Evolutionary conservation across 2,888 invertebrate genomes (phyloP).

Genomic region (Malacosoma neustria): DNA sequence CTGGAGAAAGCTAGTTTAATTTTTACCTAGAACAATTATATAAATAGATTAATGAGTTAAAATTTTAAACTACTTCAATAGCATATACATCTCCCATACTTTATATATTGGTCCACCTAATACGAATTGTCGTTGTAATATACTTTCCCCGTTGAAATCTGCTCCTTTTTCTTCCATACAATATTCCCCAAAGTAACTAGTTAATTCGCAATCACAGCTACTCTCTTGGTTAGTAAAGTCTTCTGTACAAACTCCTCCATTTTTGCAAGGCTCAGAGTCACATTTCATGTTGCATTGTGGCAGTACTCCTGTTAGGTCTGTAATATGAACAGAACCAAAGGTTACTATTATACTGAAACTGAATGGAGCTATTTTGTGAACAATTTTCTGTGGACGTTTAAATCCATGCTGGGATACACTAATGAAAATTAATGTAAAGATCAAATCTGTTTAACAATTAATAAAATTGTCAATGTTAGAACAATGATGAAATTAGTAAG

Average conservation of each 20-base stretch:
- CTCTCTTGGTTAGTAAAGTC: constrained; percentile 90
- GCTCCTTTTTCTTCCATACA: constrained; percentile 94
- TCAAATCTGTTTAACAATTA: too few species aligned
- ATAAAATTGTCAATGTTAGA: too few species aligned
- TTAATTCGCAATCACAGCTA: constrained; percentile 90
- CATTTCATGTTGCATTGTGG: constrained; percentile 93
- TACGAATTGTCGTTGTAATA: constrained; percentile 84
- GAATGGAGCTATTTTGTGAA: too few species aligned
- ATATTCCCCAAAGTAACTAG: constrained; percentile 91
- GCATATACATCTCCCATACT: too few species aligned
- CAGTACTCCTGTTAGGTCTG: constrained; percentile 80
- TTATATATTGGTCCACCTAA: constrained; percentile 79
- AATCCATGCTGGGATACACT: too few species aligned
- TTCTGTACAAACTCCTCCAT: constrained; percentile 90
- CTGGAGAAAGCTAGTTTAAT: constrained; percentile 92
- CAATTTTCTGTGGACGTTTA: too few species aligned
- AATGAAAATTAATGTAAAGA: too few species aligned
- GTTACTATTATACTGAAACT: too few species aligned
- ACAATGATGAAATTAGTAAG: too few species aligned
- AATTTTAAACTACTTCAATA: too few species aligned
- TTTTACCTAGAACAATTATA: constrained; percentile 81
- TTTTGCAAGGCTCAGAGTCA: constrained; percentile 90
- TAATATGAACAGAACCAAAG: too few species aligned
- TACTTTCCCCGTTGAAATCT: constrained; percentile 91
- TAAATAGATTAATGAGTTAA: too few species aligned